These are phyloP conservation scores for Caenorhabditis wallacei DNA, from an alignment of 2,888 invertebrate species.

Conservation along the genomic window DNA sequence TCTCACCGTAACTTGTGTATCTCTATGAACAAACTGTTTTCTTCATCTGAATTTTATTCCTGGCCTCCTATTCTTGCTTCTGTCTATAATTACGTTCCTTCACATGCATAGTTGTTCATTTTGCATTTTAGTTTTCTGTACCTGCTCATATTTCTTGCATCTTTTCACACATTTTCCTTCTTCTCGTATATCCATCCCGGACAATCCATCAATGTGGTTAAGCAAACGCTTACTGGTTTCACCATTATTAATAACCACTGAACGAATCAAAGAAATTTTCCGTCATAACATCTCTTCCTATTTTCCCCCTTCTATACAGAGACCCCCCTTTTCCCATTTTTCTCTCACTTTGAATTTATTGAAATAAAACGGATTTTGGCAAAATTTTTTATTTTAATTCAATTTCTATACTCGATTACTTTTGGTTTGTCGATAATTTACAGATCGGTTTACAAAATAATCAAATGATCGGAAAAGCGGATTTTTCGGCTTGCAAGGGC, in stretches of 20 bases:
- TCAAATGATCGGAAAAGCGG: conserved; percentile 65
- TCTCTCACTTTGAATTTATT: conserved; percentile 12
- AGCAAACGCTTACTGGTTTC: conserved; percentile 60
- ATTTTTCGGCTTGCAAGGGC: conserved; percentile 69
- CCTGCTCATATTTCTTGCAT: conserved; percentile 43
- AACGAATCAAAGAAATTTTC: conserved; percentile 5
- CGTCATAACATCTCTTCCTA: neutral
- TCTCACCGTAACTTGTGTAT: conserved; percentile 27
- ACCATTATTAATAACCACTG: conserved; percentile 33
- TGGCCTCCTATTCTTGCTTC: neutral
- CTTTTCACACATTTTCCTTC: conserved; percentile 35
- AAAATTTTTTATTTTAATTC: conserved; percentile 29
- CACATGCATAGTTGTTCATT: conserved; percentile 9
- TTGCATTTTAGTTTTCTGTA: conserved; percentile 8
- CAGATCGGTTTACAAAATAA: conserved; percentile 64
- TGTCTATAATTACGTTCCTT: neutral
- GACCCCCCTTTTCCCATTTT: neutral
- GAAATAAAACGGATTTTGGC: conserved; percentile 33
- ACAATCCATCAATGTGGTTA: conserved; percentile 47
- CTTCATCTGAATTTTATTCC: conserved; percentile 5
- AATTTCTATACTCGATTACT: conserved; percentile 40
- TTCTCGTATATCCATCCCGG: conserved; percentile 16
- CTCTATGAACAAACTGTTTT: conserved; percentile 44
- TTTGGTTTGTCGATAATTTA: conserved; percentile 49
- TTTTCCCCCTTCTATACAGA: too few relatives aligned